Conservation (phyloP, 2,797 vertebrate species). For the Sorex maritimensis region DNA sequence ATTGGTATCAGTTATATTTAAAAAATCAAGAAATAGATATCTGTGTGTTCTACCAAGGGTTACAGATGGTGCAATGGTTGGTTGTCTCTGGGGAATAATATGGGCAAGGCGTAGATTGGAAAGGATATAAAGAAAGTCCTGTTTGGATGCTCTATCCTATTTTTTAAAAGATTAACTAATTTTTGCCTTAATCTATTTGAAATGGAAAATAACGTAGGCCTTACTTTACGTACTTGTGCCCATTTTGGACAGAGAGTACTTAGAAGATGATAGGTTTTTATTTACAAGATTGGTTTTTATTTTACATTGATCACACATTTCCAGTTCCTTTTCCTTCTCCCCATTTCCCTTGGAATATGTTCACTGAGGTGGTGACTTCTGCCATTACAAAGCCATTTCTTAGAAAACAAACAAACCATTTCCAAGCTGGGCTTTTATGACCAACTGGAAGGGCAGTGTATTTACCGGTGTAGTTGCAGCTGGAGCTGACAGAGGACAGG, state of each 20-base stretch:
- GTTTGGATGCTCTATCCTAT: not conserved
- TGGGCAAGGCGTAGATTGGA: not conserved
- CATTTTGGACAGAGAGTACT: not conserved
- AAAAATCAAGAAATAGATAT: constrained; percentile 30
- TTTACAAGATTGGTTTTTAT: too few relatives aligned
- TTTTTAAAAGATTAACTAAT: not conserved
- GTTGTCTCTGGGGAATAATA: not conserved
- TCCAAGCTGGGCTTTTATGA: constrained; percentile 49
- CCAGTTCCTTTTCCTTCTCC: not conserved
- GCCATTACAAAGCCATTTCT: constrained; percentile 22
- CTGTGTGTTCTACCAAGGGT: not conserved
- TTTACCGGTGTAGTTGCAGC: not conserved
- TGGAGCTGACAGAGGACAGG: not conserved
- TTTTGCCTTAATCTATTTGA: constrained; percentile 36
- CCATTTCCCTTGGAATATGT: not conserved
- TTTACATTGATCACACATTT: not conserved
- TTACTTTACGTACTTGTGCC: not conserved
- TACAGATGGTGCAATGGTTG: not conserved
- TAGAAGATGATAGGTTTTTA: not conserved
- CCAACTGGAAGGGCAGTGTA: not conserved
- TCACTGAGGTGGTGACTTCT: constrained; percentile 17
- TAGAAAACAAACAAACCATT: constrained; percentile 68
- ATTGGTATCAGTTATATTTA: not conserved
- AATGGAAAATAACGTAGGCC: constrained; percentile 10
- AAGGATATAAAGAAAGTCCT: not conserved